A percentile compares a stretch with the other conserved stretches of the same genome.
phyloP scores from a whole-genome alignment of 1,140 invertebrate species.

The silkworm (Bombyx mori) region ASM3026992v2 NC_085111.1:13035501-13036000 shows the following conservation, averaged over 20 bases:
- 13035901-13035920: too few relatives aligned
- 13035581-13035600: slow-evolving; percentile 87
- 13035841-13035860: not conserved
- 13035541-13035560: slow-evolving; percentile 82
- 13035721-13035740: too few relatives aligned
- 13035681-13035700: not conserved
- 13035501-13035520: slow-evolving; percentile 80
- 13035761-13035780: too few relatives aligned
- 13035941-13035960: not conserved
- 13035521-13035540: slow-evolving; percentile 80
- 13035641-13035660: slow-evolving; percentile 90
- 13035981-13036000: too few relatives aligned
- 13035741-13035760: too few relatives aligned
- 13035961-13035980: not conserved
- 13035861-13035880: not conserved
- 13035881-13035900: too few relatives aligned
- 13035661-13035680: slow-evolving; percentile 79
- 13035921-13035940: too few relatives aligned
- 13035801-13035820: too few relatives aligned
- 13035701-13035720: too few relatives aligned
- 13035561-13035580: slow-evolving; percentile 84
- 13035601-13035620: slow-evolving; percentile 86
- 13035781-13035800: too few relatives aligned
- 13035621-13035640: slow-evolving; percentile 87
- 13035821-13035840: too few relatives aligned